A percentile compares a stretch with the other conserved stretches of the same genome.
phyloP scores from a whole-genome alignment of 2,113 vertebrate species.

The Ciconia stormi region DNA sequence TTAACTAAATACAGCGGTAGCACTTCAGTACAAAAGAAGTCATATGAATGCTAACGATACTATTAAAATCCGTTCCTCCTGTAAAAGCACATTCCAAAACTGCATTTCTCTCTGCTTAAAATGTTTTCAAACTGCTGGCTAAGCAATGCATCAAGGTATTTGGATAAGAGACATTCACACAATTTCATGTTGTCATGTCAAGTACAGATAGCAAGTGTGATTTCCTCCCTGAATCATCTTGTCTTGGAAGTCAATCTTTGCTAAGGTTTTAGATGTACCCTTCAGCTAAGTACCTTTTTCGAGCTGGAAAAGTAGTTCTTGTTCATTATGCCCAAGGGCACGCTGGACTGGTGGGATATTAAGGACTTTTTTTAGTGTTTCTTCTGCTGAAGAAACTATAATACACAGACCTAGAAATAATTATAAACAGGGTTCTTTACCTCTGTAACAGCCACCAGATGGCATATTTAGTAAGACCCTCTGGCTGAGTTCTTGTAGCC shows the following conservation, averaged over 20 bases:
- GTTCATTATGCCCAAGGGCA: neutral
- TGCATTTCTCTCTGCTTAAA: neutral
- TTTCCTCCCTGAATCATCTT: constrained; percentile 39
- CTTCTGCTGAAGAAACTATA: neutral
- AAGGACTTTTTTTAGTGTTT: neutral
- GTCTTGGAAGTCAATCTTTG: constrained; percentile 33
- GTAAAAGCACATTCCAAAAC: neutral
- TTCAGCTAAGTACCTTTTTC: constrained; percentile 21
- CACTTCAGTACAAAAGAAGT: neutral
- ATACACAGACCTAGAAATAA: neutral
- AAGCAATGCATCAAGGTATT: neutral
- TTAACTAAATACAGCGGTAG: neutral
- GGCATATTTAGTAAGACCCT: constrained; percentile 4
- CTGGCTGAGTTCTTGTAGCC: neutral
- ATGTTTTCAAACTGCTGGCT: constrained; percentile 27
- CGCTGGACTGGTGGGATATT: neutral
- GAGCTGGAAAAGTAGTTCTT: neutral
- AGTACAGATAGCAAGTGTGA: constrained; percentile 16
- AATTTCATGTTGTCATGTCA: neutral
- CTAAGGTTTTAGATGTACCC: neutral
- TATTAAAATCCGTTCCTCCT: neutral
- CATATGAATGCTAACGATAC: neutral
- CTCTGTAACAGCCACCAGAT: neutral
- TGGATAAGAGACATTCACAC: constrained; percentile 3
- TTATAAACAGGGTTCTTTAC: neutral